These are phyloP conservation scores for Zaprionus inermis DNA, from an alignment of 1,140 invertebrate species.

Conservation along the genomic window DNA sequence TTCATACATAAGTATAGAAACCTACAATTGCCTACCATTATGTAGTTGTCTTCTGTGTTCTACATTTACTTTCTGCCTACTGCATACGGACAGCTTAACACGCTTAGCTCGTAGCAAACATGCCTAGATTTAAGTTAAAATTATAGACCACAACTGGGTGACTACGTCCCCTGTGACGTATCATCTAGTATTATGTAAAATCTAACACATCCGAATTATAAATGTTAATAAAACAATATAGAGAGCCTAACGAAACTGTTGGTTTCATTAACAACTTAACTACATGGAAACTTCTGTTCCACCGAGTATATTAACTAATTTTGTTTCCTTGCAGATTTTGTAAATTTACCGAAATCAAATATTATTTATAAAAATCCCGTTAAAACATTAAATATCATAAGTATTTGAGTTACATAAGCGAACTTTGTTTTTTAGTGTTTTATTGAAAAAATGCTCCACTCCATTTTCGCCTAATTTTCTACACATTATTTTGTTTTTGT, in stretches of 20 bases:
- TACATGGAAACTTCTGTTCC: background rate
- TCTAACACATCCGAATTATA: constrained; percentile 71
- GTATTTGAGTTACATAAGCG: constrained; percentile 35
- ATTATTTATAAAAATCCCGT: background rate
- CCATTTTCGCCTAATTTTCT: constrained; percentile 80
- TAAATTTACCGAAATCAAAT: too few relatives aligned
- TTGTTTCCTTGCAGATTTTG: too few relatives aligned
- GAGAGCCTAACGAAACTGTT: constrained; percentile 34
- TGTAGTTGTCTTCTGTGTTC: constrained; percentile 59
- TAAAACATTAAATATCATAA: background rate
- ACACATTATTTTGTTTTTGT: constrained; percentile 64
- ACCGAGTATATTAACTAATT: too few relatives aligned
- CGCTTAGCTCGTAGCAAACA: constrained; percentile 66
- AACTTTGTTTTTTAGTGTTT: constrained; percentile 69
- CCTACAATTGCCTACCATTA: constrained; percentile 55
- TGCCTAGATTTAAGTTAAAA: constrained; percentile 63
- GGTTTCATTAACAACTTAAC: background rate
- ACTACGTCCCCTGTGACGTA: constrained; percentile 47
- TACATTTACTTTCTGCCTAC: constrained; percentile 60
- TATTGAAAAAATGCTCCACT: constrained; percentile 82
- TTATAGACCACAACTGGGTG: constrained; percentile 39
- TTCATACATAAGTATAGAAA: constrained; percentile 44
- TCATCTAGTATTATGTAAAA: constrained; percentile 64
- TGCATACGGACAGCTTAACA: constrained; percentile 60
- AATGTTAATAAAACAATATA: constrained; percentile 75